Base-by-base conservation (phyloP, 2,113 vertebrate genomes). In the Orientallactaga bullata region DNA sequence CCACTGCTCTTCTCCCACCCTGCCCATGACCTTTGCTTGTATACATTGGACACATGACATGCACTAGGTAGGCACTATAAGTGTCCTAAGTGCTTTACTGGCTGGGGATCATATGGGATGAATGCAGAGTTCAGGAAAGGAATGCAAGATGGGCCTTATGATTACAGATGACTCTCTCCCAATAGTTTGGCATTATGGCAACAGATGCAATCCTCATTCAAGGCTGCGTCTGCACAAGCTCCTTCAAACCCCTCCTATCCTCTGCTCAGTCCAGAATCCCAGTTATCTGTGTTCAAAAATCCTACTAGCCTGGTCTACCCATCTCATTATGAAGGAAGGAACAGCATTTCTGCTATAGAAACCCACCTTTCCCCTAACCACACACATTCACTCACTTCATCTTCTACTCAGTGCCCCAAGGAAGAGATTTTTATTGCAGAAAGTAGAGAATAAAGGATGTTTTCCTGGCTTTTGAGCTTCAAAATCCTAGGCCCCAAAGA, bases 381-480 rank as follows among this genome's bases (percentile, higher is more conserved):
- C 16, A 61, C 8, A 9, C 35, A n/a, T 18, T 83, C 35, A 10
- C 39, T 55, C 26, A 63, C 8, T 51, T 28, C 42, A 87, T 63
- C 74, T 68, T 79, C 61, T 79, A 60, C 73, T 87, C 66, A 3
- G n/a, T 32, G 17, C n/a, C 88, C 51, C 77, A 47, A 66, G 26
- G 77, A 92, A 81, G 23, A 88, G 73, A 79, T 13, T 2, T 16
- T 77, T 35, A 47, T 10, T 55, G 5, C 63, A 90, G 68, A 87
- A 79, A 89, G 39, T 51, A 89, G 35, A 85, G 32, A 76, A 85
- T 73, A 88, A 82, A 80, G 61, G 58, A 66, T 18, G 3, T 42
- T 86, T 69, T 79, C 61, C 77, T 84, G 88, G 88, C 55, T 79
- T 80, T 80, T 66, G 76, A n/a, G 35, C 26, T 93, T 86, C 55